Evolutionary conservation across 2,797 vertebrate genomes (phyloP).

Genomic region (Pitangus sulphuratus): DNA sequence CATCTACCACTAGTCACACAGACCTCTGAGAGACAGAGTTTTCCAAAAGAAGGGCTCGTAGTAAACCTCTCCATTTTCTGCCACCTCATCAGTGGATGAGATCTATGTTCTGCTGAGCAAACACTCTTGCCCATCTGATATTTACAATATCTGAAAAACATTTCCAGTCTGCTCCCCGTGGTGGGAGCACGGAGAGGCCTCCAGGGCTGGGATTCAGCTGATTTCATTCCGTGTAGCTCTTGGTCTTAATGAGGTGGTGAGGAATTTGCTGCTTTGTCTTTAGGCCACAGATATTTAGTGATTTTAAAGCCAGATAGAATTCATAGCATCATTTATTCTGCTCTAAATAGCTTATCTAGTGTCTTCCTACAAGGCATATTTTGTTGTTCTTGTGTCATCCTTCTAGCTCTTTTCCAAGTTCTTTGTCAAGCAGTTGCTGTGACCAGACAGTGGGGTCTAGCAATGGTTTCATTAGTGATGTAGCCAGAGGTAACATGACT

Average conservation of each 20-base stretch:
- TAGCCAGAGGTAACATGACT: slow-evolving; percentile 23
- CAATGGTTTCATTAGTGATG: background rate
- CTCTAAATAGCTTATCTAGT: slow-evolving; percentile 50
- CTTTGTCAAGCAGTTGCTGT: background rate
- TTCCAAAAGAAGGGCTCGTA: background rate
- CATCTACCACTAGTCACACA: background rate
- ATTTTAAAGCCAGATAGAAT: slow-evolving; percentile 48
- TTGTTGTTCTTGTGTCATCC: background rate
- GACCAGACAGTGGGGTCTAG: background rate
- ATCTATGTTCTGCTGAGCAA: slow-evolving; percentile 27
- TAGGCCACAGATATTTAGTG: slow-evolving; percentile 14
- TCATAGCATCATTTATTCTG: slow-evolving; percentile 42
- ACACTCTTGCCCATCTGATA: slow-evolving; percentile 49
- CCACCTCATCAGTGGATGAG: slow-evolving; percentile 31
- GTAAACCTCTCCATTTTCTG: background rate
- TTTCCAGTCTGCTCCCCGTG: background rate
- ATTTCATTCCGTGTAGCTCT: slow-evolving; percentile 18
- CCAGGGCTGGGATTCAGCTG: background rate
- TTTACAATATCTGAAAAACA: slow-evolving; percentile 46
- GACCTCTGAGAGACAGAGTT: background rate
- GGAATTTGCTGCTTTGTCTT: slow-evolving; percentile 24
- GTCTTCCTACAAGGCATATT: slow-evolving; percentile 35
- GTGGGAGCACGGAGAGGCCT: slow-evolving; percentile 26
- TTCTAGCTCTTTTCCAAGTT: background rate
- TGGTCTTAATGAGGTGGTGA: slow-evolving; percentile 56